phyloP scores from a whole-genome alignment of 2,113 vertebrate genomes.

The Oceanodroma tethys region DNA sequence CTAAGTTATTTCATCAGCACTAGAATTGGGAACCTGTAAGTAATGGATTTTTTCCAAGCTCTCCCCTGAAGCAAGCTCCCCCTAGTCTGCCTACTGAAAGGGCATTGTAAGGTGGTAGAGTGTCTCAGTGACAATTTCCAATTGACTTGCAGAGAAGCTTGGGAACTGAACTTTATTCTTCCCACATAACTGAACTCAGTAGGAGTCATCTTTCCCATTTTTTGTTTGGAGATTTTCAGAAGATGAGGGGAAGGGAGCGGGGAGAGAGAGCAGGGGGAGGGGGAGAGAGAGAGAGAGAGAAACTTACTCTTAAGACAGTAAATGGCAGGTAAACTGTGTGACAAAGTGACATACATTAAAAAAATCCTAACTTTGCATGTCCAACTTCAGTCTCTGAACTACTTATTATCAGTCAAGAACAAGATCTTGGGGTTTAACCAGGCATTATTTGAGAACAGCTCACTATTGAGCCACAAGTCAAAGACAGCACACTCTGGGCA shows the following conservation, averaged over 20 bases:
- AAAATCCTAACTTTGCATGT: not conserved
- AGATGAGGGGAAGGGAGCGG: not conserved
- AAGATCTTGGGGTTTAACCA: not conserved
- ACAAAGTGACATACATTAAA: not conserved
- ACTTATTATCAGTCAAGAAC: not conserved
- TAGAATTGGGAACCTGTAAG: not conserved
- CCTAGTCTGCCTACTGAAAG: not conserved
- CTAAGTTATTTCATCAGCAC: not conserved
- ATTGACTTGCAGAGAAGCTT: not conserved
- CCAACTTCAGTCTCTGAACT: not conserved
- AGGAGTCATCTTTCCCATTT: not conserved
- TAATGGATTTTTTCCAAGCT: not conserved
- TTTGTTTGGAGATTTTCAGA: not conserved
- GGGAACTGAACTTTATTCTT: not conserved
- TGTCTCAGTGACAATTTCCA: not conserved
- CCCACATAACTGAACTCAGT: not conserved
- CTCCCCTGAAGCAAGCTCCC: not conserved
- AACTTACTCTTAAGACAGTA: not conserved
- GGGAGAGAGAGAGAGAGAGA: not conserved
- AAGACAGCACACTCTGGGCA: not conserved
- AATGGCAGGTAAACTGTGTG: not conserved
- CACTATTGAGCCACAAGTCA: not conserved
- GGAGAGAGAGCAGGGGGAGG: not conserved
- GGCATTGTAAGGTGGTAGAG: not conserved
- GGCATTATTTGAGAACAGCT: not conserved